Evolutionary conservation across 2,888 invertebrate genomes (phyloP).

Genomic region (Physocephala rufipes): DNA sequence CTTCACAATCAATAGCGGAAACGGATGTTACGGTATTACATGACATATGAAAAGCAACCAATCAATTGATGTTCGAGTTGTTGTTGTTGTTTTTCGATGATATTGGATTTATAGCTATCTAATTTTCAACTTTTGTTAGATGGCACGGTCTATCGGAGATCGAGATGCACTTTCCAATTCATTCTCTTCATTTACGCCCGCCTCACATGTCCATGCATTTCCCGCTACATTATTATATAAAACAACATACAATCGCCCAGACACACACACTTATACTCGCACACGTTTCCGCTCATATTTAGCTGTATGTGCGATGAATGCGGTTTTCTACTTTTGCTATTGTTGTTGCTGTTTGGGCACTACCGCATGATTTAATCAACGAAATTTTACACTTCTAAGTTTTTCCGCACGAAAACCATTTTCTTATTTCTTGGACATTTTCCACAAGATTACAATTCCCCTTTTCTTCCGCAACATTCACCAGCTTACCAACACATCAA

Average conservation of each 20-base stretch:
- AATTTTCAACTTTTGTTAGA: background rate
- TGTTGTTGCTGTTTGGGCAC: background rate
- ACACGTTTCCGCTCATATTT: background rate
- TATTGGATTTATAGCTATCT: background rate
- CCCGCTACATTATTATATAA: no score
- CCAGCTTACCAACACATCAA: background rate
- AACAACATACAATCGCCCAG: no score
- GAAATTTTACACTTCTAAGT: slow-evolving; percentile 29
- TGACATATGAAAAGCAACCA: slow-evolving; percentile 4
- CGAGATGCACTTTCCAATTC: background rate
- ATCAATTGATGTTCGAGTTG: background rate
- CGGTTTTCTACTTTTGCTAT: background rate
- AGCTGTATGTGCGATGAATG: background rate
- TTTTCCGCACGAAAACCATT: slow-evolving; percentile 28
- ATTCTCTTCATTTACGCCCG: background rate
- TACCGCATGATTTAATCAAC: slow-evolving; percentile 32
- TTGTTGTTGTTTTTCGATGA: background rate
- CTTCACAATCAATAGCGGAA: slow-evolving; percentile 17
- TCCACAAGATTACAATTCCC: slow-evolving; percentile 33
- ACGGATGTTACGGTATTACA: slow-evolving; percentile 24
- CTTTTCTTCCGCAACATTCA: background rate
- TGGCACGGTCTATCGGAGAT: background rate
- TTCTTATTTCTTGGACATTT: slow-evolving; percentile 34
- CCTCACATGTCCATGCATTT: background rate
- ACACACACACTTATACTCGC: background rate